Evolutionary conservation across 2,797 vertebrate species (phyloP).

Genomic region (Lerista edwardsae): DNA sequence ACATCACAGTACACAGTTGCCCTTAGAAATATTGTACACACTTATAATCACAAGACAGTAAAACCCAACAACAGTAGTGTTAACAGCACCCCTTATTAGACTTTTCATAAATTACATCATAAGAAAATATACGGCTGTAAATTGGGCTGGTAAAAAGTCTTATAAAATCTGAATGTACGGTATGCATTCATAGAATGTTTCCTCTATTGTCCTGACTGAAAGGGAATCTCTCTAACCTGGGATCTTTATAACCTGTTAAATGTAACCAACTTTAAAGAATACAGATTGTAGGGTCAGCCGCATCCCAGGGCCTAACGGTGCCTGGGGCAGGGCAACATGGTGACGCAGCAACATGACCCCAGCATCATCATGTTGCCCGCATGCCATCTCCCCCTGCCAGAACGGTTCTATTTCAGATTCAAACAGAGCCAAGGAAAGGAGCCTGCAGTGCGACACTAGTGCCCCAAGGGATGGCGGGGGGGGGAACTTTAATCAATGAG

Average conservation of each 20-base stretch:
- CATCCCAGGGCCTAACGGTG: no score
- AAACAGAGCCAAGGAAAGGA: no score
- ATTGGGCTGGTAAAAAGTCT: slow-evolving; percentile 77
- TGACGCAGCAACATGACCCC: no score
- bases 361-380: no score
- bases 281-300: not conserved
- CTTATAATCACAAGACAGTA: slow-evolving; percentile 72
- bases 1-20: slow-evolving; percentile 82
- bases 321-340: no score
- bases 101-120: slow-evolving; percentile 75
- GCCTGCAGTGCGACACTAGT: no score
- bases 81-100: slow-evolving; percentile 80
- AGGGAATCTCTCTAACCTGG: slow-evolving; percentile 3
- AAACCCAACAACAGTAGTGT: slow-evolving; percentile 75
- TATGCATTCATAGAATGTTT: slow-evolving; percentile 82
- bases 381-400: no score
- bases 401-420: no score
- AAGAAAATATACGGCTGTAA: slow-evolving; percentile 83
- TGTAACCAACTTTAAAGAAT: not conserved
- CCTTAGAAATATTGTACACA: slow-evolving; percentile 78
- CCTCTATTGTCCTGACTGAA: slow-evolving; percentile 72
- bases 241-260: not conserved
- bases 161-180: slow-evolving; percentile 80
- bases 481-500: no score
- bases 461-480: no score